These are phyloP conservation scores for Ridgeia piscesae DNA, from an alignment of 1,140 invertebrate genomes.

Conservation along the genomic window DNA sequence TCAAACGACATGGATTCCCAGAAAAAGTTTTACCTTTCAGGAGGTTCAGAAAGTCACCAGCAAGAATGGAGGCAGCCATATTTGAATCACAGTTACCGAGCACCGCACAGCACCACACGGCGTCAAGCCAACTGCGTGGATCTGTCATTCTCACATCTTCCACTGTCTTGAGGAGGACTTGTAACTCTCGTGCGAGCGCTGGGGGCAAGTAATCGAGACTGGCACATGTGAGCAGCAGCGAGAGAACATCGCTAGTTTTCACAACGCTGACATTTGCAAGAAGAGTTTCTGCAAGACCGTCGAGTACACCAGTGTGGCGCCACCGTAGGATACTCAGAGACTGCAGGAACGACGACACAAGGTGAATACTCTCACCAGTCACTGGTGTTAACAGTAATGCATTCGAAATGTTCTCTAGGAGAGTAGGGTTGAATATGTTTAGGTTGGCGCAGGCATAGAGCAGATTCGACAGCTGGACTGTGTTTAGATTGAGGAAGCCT, in stretches of 20 bases:
- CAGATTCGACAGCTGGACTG: constrained; percentile 24
- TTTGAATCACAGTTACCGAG: neutral
- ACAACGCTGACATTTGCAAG: neutral
- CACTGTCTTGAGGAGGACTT: neutral
- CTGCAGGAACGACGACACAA: constrained; percentile 20
- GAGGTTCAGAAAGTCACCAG: neutral
- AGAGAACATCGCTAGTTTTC: neutral
- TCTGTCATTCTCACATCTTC: neutral
- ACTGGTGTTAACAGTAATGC: neutral
- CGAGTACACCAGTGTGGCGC: constrained; percentile 17
- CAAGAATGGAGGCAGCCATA: neutral
- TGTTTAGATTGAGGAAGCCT: neutral
- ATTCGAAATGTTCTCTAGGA: constrained; percentile 21
- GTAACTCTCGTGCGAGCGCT: neutral
- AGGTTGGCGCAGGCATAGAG: constrained; percentile 21
- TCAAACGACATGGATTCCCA: neutral
- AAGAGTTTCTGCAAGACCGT: constrained; percentile 5
- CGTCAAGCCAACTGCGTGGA: neutral
- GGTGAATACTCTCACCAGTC: neutral
- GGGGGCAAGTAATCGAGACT: constrained; percentile 15
- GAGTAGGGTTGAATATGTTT: constrained; percentile 21
- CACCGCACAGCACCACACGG: neutral
- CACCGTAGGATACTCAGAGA: constrained; percentile 23
- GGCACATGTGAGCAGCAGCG: constrained; percentile 15
- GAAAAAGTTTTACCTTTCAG: neutral